These are phyloP conservation scores for Tanypteryx hageni DNA, from an alignment of 2,888 invertebrate species.

Conservation along the genomic window DNA sequence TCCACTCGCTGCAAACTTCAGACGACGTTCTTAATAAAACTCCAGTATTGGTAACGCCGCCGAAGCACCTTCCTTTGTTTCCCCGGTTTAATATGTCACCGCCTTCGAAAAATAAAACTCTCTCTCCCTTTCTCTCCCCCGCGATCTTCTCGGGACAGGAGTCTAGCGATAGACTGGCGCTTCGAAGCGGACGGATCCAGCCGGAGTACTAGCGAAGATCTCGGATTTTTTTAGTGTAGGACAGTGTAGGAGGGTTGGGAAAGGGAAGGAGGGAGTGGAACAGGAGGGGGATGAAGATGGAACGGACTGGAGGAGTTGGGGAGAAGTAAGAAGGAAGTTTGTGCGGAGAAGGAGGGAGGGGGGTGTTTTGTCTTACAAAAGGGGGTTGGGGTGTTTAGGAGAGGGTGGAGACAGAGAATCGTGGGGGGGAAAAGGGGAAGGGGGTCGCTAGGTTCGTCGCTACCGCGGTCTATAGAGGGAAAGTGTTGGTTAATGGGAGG, in stretches of 20 bases:
- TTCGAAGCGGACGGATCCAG: background rate
- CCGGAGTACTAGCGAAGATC: background rate
- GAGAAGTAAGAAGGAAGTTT: background rate
- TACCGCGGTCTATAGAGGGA: background rate
- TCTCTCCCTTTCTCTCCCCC: background rate
- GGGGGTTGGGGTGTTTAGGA: too few relatives aligned
- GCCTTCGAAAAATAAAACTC: background rate
- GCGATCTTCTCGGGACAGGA: slow-evolving; percentile 7
- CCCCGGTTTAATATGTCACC: background rate
- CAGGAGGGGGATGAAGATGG: background rate
- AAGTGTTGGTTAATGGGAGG: background rate
- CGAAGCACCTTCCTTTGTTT: background rate
- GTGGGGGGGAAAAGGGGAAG: too few relatives aligned
- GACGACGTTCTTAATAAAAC: background rate
- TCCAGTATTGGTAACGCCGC: background rate
- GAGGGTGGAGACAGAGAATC: too few relatives aligned
- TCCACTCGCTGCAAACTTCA: background rate
- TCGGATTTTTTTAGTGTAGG: background rate
- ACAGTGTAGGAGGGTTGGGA: background rate
- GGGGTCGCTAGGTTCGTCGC: too few relatives aligned
- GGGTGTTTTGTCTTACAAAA: too few relatives aligned
- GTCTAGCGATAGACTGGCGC: background rate
- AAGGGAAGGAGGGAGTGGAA: background rate
- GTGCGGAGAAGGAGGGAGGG: too few relatives aligned
- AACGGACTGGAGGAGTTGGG: background rate